These are phyloP conservation scores for Monopis laevigella DNA, from an alignment of 2,888 invertebrate genomes.

Conservation along the genomic window DNA sequence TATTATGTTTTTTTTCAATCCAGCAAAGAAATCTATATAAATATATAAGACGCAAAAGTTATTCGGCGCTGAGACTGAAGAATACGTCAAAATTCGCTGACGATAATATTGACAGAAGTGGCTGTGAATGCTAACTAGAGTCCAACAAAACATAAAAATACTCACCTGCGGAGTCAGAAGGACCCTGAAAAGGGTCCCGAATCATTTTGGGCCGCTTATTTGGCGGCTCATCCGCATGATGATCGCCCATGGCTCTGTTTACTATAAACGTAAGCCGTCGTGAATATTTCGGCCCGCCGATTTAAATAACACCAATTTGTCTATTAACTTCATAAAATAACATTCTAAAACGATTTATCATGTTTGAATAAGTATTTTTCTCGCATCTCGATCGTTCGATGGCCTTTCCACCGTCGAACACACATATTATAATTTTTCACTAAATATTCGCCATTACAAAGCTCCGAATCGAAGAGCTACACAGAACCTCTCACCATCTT, in stretches of 20 bases:
- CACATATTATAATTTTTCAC: conserved; percentile 76
- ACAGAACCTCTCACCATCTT: conserved; percentile 80
- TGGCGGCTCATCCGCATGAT: conserved; percentile 94
- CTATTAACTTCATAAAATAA: conserved; percentile 62
- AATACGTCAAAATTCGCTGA: conserved; percentile 31
- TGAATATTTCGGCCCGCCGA: conserved; percentile 69
- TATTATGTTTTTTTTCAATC: too few relatives aligned
- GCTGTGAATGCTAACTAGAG: conserved; percentile 24
- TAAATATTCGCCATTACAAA: conserved; percentile 86
- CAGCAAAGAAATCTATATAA: too few relatives aligned
- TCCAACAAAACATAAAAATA: conserved; percentile 38
- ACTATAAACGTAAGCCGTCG: conserved; percentile 72
- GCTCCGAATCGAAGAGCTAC: conserved; percentile 74
- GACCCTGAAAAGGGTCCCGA: conserved; percentile 82
- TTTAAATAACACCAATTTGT: conserved; percentile 65
- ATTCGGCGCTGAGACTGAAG: conserved; percentile 13
- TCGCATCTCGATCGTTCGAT: conserved; percentile 75
- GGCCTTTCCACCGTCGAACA: conserved; percentile 78
- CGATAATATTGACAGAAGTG: conserved; percentile 53
- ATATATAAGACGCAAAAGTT: conserved; percentile 59
- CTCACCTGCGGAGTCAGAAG: conserved; percentile 84
- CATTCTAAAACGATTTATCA: conserved; percentile 65
- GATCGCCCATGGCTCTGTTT: conserved; percentile 91
- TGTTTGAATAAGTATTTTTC: conserved; percentile 67
- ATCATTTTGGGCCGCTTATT: conserved; percentile 95